Percentiles rank a stretch among this genome's conserved stretches.
Evolutionary conservation across 2,113 vertebrate species (phyloP).

Genomic region (Felis chaus): DNA sequence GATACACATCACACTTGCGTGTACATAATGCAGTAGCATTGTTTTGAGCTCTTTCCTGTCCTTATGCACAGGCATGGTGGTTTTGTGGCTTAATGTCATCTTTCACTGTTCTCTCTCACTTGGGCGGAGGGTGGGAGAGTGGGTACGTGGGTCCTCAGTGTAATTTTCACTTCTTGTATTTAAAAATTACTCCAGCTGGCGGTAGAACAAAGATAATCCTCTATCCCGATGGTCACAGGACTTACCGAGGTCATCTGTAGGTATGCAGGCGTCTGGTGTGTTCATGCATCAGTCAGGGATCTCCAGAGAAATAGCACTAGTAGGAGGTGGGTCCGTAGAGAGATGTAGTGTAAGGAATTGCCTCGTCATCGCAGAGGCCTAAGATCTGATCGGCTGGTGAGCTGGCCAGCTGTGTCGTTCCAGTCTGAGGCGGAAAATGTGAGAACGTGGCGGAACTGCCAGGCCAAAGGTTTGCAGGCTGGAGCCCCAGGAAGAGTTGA

Average conservation of each 20-base stretch:
- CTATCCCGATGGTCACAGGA: neutral
- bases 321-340: neutral
- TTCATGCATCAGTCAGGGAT: neutral
- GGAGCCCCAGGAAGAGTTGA: neutral
- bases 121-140: neutral
- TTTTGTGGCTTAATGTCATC: neutral
- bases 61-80: fast-evolving
- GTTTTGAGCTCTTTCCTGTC: neutral
- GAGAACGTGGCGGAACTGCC: neutral
- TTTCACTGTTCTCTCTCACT: neutral
- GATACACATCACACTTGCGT: fast-evolving
- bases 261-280: fast-evolving
- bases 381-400: neutral
- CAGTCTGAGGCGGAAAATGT: neutral
- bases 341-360: neutral
- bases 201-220: neutral
- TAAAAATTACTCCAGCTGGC: neutral
- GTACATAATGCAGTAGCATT: fast-evolving
- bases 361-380: neutral
- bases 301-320: neutral
- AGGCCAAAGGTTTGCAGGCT: neutral
- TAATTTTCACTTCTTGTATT: neutral
- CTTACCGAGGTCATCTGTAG: too few relatives aligned
- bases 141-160: neutral
- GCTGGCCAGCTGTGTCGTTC: neutral